Evolutionary conservation across 2,888 invertebrate genomes (phyloP).

Genomic region (Pollenia amentaria): DNA sequence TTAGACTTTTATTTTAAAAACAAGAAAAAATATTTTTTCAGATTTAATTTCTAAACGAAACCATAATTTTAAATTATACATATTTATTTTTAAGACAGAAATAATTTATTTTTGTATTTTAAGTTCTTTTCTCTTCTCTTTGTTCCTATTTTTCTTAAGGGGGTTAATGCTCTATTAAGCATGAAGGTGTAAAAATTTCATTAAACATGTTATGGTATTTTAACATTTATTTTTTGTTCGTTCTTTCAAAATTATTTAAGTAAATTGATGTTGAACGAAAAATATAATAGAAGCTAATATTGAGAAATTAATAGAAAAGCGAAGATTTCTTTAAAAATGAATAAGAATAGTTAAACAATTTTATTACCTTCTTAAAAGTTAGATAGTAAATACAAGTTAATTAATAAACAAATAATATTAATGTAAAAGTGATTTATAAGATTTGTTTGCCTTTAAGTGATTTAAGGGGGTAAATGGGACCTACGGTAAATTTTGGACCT

Average conservation of each 20-base stretch:
- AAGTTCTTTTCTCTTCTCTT: background rate
- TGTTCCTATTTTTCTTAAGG: conserved; percentile 25
- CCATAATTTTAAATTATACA: conserved; percentile 24
- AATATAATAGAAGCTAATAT: background rate
- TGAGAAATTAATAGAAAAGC: no score
- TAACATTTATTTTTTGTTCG: conserved; percentile 19
- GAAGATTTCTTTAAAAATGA: no score
- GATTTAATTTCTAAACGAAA: background rate
- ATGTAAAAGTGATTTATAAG: no score
- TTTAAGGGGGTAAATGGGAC: no score
- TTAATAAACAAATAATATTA: no score
- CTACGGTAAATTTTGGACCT: no score
- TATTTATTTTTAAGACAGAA: conserved; percentile 5
- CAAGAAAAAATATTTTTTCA: no score
- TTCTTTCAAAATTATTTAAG: background rate
- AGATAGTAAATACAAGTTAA: no score
- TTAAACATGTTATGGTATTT: conserved; percentile 60
- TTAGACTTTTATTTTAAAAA: no score
- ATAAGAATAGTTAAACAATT: no score
- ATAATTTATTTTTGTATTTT: conserved; percentile 10
- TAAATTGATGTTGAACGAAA: background rate
- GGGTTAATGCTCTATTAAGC: conserved; percentile 63
- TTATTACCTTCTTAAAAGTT: no score
- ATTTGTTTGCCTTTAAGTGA: no score
- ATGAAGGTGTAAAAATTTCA: conserved; percentile 67